Conservation (phyloP, 2,797 vertebrate species). For the Graptemys geographica region DNA sequence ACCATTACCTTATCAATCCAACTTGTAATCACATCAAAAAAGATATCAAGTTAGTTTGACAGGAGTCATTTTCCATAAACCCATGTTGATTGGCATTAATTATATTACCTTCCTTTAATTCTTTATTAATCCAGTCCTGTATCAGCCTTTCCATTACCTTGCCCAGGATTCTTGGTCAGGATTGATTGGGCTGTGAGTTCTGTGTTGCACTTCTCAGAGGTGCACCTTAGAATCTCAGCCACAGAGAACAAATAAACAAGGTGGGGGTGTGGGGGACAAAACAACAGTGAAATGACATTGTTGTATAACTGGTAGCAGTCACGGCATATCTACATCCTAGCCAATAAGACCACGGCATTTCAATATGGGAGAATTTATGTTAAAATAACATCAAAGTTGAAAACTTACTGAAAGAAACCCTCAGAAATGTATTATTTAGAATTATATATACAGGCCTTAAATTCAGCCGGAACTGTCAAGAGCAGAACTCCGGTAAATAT, state of each 20-base stretch:
- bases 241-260: fast-evolving
- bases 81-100: too few relatives aligned
- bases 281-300: background rate
- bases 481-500: too few relatives aligned
- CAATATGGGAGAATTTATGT: background rate
- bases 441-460: background rate
- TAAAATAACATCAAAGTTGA: background rate
- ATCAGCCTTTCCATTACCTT: too few relatives aligned
- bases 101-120: too few relatives aligned
- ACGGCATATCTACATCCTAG: background rate
- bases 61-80: too few relatives aligned
- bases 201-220: fast-evolving
- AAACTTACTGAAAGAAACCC: background rate
- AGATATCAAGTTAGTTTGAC: too few relatives aligned
- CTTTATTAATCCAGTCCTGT: too few relatives aligned
- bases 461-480: too few relatives aligned
- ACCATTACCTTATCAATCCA: too few relatives aligned
- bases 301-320: background rate
- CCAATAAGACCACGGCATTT: background rate
- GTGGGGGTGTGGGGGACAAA: background rate
- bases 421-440: background rate
- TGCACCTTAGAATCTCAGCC: background rate
- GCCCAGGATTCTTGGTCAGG: too few relatives aligned
- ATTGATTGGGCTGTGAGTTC: background rate
- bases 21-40: too few relatives aligned